Conservation (phyloP, 2,888 invertebrate genomes). For the Platycheirus albimanus region DNA sequence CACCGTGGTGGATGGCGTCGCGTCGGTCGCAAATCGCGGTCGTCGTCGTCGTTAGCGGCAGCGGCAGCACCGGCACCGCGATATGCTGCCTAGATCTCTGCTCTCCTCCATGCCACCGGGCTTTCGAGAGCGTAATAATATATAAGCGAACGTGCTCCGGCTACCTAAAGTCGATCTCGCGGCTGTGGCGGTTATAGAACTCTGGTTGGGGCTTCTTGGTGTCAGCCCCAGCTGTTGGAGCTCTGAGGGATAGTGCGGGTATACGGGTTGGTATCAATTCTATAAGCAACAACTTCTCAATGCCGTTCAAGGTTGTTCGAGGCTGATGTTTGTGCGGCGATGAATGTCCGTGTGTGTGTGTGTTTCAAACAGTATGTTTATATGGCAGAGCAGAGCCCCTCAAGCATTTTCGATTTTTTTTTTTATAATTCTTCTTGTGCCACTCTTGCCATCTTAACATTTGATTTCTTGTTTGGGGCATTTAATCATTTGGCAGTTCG, state of each 20-base stretch:
- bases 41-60: no score
- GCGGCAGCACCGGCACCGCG: no score
- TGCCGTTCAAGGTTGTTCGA: slow-evolving; percentile 73
- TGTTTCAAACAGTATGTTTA: no score
- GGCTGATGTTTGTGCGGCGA: slow-evolving; percentile 44
- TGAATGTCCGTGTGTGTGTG: slow-evolving; percentile 38
- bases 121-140: slow-evolving; percentile 31
- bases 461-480: slow-evolving; percentile 41
- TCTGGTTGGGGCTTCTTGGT: slow-evolving; percentile 44
- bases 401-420: slow-evolving; percentile 21
- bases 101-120: slow-evolving; percentile 42
- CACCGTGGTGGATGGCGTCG: no score
- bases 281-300: slow-evolving; percentile 65
- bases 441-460: neutral
- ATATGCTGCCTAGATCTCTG: no score
- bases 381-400: neutral
- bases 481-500: slow-evolving; percentile 54
- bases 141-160: slow-evolving; percentile 39
- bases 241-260: slow-evolving; percentile 2
- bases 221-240: slow-evolving; percentile 26
- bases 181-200: slow-evolving; percentile 58
- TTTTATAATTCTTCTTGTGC: slow-evolving; percentile 30
- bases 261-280: neutral
- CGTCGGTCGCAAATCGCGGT: no score
- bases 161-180: slow-evolving; percentile 35